Conservation (phyloP, 1,140 invertebrate genomes). For the Drosophila malerkotliana region DNA sequence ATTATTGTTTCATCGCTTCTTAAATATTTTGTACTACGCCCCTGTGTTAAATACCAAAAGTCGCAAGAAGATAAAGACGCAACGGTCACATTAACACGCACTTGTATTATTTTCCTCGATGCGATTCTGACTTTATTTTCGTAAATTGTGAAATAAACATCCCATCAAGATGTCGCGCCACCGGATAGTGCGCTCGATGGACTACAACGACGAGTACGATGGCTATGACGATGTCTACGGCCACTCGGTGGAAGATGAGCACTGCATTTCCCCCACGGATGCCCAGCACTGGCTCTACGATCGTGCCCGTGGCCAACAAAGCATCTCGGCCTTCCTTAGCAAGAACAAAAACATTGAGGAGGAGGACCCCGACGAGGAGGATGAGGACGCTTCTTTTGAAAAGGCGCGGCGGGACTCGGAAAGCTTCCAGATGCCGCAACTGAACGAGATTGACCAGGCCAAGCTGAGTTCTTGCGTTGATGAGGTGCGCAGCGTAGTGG, state of each 20-base stretch:
- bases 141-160: conserved; percentile 62
- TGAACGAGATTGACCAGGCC: conserved; percentile 88
- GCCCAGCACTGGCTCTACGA: conserved; percentile 94
- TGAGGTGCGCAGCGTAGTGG: conserved; percentile 91
- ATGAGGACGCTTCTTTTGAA: conserved; percentile 63
- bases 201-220: conserved; percentile 94
- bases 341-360: conserved; percentile 90
- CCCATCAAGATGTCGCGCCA: conserved; percentile 89
- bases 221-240: conserved; percentile 96
- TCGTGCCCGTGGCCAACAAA: conserved; percentile 87
- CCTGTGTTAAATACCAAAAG: neutral
- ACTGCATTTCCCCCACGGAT: conserved; percentile 94
- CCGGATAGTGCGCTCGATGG: conserved; percentile 90
- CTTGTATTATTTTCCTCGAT: conserved; percentile 39
- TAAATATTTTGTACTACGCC: neutral
- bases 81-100: conserved; percentile 18
- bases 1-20: neutral
- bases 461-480: conserved; percentile 93
- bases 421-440: conserved; percentile 84
- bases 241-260: conserved; percentile 91
- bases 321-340: conserved; percentile 89
- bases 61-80: neutral
- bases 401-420: conserved; percentile 79
- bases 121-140: conserved; percentile 33
- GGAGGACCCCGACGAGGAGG: conserved; percentile 86